A percentile compares a stretch with the other conserved stretches of the same genome.
Conservation (phyloP, 2,888 invertebrate species). For the Oscheius myriophilus region DNA sequence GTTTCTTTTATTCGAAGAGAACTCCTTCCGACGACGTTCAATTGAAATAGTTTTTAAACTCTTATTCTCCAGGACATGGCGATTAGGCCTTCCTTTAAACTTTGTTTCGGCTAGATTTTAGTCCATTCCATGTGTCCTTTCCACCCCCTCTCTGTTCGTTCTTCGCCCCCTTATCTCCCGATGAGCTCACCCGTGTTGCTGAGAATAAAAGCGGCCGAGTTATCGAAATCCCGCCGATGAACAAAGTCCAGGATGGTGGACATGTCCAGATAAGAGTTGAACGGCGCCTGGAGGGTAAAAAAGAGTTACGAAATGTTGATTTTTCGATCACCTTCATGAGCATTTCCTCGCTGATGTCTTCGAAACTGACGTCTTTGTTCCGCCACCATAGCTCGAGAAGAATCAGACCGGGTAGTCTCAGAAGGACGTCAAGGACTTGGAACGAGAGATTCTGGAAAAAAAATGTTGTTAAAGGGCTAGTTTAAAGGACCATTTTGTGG, state of each 20-base stretch:
- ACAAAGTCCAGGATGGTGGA: conserved; percentile 63
- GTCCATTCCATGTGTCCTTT: not conserved
- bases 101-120: not conserved
- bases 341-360: conserved; percentile 52
- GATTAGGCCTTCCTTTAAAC: no score
- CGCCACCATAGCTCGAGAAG: conserved; percentile 63
- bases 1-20: no score
- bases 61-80: no score
- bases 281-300: conserved; percentile 29
- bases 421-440: conserved; percentile 23
- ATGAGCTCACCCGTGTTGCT: conserved; percentile 54
- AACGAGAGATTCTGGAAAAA: conserved; percentile 16
- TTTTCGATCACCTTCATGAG: conserved; percentile 36
- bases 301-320: not conserved
- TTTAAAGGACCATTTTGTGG: no score
- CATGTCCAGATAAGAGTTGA: conserved; percentile 58
- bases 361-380: conserved; percentile 54
- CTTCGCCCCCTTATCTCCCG: not conserved
- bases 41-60: no score
- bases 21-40: no score
- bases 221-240: conserved; percentile 61
- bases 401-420: conserved; percentile 55
- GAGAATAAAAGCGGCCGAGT: conserved; percentile 57
- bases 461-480: no score
- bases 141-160: not conserved